Conservation (phyloP, 2,888 invertebrate species). For the Acleris holmiana region DNA sequence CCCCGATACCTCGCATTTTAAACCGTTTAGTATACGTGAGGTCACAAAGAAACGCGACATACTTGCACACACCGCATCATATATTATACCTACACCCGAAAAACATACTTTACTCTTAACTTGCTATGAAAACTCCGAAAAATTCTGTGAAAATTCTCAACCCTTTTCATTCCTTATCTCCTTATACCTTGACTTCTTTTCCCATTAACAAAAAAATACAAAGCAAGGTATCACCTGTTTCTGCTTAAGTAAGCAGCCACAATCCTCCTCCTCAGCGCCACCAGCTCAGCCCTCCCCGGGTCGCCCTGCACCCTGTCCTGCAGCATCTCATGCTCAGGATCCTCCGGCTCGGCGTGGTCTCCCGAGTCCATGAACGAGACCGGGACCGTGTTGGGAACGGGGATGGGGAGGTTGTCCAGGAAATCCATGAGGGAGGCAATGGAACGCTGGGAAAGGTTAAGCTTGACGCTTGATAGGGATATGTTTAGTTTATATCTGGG, state of each 20-base stretch:
- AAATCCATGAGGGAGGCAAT: slow-evolving; percentile 87
- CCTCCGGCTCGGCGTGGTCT: slow-evolving; percentile 65
- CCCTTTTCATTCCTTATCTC: too few species aligned
- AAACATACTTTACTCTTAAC: too few species aligned
- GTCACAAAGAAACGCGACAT: too few species aligned
- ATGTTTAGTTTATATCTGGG: slow-evolving; percentile 91
- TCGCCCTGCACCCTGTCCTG: slow-evolving; percentile 62
- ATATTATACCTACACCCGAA: too few species aligned
- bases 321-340: slow-evolving; percentile 54
- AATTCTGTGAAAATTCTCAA: too few species aligned
- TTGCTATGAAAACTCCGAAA: too few species aligned
- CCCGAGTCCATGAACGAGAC: slow-evolving; percentile 77
- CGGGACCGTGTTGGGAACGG: slow-evolving; percentile 76
- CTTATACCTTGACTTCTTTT: too few species aligned
- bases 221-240: slow-evolving; percentile 57
- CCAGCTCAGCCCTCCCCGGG: slow-evolving; percentile 68
- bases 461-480: slow-evolving; percentile 87
- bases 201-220: too few species aligned
- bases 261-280: slow-evolving; percentile 71
- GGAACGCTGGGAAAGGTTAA: slow-evolving; percentile 90
- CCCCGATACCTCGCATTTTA: too few species aligned
- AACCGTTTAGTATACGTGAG: too few species aligned
- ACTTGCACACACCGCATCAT: too few species aligned
- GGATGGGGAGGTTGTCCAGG: slow-evolving; percentile 73
- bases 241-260: slow-evolving; percentile 73